A percentile compares a stretch with the other conserved stretches of the same genome.
These are phyloP conservation scores for Ganaspis brasiliensis DNA, from an alignment of 2,888 invertebrate genomes.

Conservation along the genomic window DNA sequence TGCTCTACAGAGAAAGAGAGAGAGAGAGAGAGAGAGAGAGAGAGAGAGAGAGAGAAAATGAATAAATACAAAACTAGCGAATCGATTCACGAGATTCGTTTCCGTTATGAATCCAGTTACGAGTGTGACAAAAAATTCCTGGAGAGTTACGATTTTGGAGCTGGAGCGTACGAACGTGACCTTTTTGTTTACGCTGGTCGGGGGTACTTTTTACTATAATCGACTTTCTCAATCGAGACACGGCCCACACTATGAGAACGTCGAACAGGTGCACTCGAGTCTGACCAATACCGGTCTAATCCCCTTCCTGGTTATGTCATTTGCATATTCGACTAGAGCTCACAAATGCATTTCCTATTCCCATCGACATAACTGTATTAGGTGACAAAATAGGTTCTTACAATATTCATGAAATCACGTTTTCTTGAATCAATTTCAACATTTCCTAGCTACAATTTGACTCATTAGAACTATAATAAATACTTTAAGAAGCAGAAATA, in stretches of 20 bases:
- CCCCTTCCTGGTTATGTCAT: conserved; percentile 23
- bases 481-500: no score
- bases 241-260: background rate
- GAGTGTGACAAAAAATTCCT: background rate
- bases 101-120: conserved; percentile 40
- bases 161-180: background rate
- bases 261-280: conserved; percentile 32
- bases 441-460: no score
- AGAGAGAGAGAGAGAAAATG: background rate
- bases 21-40: background rate
- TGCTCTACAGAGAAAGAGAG: no score
- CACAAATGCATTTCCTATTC: conserved; percentile 3
- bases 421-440: no score
- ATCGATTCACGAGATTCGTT: background rate
- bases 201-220: conserved; percentile 6
- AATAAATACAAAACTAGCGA: background rate
- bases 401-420: no score
- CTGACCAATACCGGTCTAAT: conserved; percentile 36
- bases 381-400: background rate
- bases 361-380: conserved; percentile 14
- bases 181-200: conserved; percentile 28
- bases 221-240: conserved; percentile 34
- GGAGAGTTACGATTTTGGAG: background rate
- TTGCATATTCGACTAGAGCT: conserved; percentile 11
- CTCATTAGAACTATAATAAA: no score